Conservation (phyloP, 2,113 vertebrate genomes). For the Myotis brandtii region DNA sequence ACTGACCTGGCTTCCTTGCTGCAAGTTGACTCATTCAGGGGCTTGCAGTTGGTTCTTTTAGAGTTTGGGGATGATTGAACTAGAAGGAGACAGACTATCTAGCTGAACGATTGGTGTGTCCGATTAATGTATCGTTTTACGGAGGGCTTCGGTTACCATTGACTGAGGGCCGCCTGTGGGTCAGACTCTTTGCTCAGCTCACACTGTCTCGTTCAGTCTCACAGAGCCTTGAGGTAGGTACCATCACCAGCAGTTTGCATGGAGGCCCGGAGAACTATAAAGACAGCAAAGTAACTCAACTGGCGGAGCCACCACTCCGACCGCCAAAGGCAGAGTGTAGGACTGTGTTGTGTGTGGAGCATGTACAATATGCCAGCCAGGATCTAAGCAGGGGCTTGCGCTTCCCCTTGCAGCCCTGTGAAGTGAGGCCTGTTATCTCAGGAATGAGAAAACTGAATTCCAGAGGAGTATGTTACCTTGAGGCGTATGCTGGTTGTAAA, state of each 20-base stretch:
- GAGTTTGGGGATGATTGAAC: not conserved
- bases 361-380: accelerated
- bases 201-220: not conserved
- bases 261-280: not conserved
- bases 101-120: no score
- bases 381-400: not conserved
- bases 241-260: accelerated
- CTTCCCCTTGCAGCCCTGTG: accelerated
- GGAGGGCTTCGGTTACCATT: not conserved
- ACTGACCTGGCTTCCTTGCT: not conserved
- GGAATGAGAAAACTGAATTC: not conserved
- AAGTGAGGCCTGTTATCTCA: not conserved
- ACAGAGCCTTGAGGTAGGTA: not conserved
- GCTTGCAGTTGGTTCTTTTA: not conserved
- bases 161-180: no score
- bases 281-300: not conserved
- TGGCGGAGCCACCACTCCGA: accelerated
- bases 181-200: not conserved
- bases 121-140: not conserved
- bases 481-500: accelerated
- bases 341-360: not conserved
- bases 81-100: not conserved
- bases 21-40: not conserved
- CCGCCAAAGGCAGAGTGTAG: not conserved
- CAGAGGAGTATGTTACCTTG: accelerated